Base-by-base conservation (phyloP, 2,888 invertebrate genomes). In the Meliscaeva auricollis region DNA sequence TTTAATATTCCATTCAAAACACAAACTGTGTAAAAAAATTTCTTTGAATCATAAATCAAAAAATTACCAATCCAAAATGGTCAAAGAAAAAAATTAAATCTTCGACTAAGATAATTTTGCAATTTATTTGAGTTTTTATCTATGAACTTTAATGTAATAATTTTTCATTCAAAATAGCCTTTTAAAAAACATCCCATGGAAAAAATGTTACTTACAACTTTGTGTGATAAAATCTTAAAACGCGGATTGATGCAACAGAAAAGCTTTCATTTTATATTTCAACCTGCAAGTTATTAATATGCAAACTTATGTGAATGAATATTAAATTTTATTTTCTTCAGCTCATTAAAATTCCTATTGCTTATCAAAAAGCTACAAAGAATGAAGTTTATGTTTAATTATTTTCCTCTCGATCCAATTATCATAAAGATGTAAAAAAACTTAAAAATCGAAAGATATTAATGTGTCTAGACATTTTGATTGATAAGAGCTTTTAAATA, bases 401-500 rank as follows among this genome's bases (percentile, higher is more conserved):
- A 26, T 26, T 41, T 60, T 41, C 22, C 44, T 5, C 15, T 13
- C 26, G 0, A 38, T 46, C 46, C 64, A 64, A 64, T 64, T 46
- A 30, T 64, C 62, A 46, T 64, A 64, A 64, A 64, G 17, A 64
- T 32, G 46, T 64, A 38, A 6, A 30, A 30, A 46, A 17, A 0
- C 2, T 9, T 32, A 22, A 32, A 32, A 54, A n/a, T 32, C 15
- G 30, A 64, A 64, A 41, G 44, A 26, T 46, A 30, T 22, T 66
- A 66, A 66, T 66, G 50, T 17, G 66, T 66, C 66, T 66, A 66
- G 66, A 66, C 66, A 11, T 4, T 66, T 50, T 62, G 66, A 66
- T 66, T 66, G 66, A 66, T 66, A 66, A 66, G 22, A 46, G 44
- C 32, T 64, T 17, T 64, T 64, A 35, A 58, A 17, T 44, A 46